Evolutionary conservation across 2,888 invertebrate species (phyloP), one percentile per base, ranked within the genome.

Genomic region (Athripsodes cinereus): DNA sequence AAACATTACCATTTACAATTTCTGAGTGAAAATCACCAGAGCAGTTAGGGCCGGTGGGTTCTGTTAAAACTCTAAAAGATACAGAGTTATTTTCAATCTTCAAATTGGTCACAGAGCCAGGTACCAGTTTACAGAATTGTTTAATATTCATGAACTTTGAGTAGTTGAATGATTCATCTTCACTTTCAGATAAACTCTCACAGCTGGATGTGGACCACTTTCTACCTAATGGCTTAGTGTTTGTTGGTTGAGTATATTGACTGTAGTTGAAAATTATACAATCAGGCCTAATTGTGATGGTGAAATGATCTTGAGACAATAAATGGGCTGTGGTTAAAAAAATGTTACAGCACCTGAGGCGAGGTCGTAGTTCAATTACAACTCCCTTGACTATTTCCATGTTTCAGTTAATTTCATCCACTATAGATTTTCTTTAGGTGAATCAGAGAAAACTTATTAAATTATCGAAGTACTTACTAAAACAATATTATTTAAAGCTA

Each of bases 281-380:
- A 66, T 75, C 72, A 0, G 78, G 69, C 65, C 78, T 73, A 67
- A 79, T 76, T 66, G 69, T 76, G 46, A 79, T 73, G 69, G 76
- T 78, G 57, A 79, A 67, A 66, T 77, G 75, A 62, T 74, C 74
- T 66, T 75, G 71, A 62, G 72, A 75, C 44, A 68, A 73, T 55
- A 76, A 71, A 68, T 74, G 72, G 10, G 75, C 68, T 47, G 76
- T 74, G 0, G 78, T 77, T 11, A 75, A 77, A 44, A 83, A 75
- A 67, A 83, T 79, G 65, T 83, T 84, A 64, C 83, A 84, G 60
- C 81, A 82, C 57, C 82, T 74, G 64, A 85, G 66, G 20, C 81
- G 71, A 6, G 84, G 80, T 64, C 84, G 74, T 16, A 83, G 69
- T 72, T 85, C 85, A 66, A 83, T 75, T 64, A 84, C 74, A 66